These are phyloP conservation scores for Diprion similis DNA, from an alignment of 1,140 invertebrate genomes.

Conservation along the genomic window DNA sequence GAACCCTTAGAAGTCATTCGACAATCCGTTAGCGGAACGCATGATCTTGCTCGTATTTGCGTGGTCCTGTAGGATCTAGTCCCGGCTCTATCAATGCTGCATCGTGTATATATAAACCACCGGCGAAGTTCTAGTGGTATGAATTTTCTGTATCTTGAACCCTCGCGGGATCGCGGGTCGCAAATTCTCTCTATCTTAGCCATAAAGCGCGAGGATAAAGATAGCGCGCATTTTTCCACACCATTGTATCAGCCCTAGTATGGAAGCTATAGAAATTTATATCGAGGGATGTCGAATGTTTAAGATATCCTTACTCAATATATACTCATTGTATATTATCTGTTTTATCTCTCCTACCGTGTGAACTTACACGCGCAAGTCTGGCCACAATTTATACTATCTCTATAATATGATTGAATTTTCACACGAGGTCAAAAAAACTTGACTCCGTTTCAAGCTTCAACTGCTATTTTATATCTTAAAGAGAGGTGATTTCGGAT, in stretches of 20 bases:
- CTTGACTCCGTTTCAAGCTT: no score
- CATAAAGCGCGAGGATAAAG: neutral
- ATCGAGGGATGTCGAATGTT: conserved; percentile 1
- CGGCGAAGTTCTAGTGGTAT: neutral
- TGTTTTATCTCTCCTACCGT: no score
- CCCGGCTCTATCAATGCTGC: neutral
- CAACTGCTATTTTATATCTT: no score
- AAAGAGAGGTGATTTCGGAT: no score
- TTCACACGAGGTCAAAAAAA: no score
- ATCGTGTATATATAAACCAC: neutral
- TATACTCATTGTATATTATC: neutral
- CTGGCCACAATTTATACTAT: no score
- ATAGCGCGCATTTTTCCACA: conserved; percentile 1
- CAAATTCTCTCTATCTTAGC: conserved; percentile 7
- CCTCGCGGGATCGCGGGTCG: neutral
- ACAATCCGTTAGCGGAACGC: no score
- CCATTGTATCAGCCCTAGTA: conserved; percentile 1
- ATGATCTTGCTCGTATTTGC: no score
- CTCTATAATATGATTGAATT: no score
- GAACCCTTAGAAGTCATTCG: no score
- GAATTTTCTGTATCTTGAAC: neutral
- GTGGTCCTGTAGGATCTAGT: no score
- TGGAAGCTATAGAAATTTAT: neutral
- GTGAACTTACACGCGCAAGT: no score
- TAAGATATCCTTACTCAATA: neutral